Base-by-base conservation (phyloP, 2,113 vertebrate genomes). In the Sisor rabdophorus region DNA sequence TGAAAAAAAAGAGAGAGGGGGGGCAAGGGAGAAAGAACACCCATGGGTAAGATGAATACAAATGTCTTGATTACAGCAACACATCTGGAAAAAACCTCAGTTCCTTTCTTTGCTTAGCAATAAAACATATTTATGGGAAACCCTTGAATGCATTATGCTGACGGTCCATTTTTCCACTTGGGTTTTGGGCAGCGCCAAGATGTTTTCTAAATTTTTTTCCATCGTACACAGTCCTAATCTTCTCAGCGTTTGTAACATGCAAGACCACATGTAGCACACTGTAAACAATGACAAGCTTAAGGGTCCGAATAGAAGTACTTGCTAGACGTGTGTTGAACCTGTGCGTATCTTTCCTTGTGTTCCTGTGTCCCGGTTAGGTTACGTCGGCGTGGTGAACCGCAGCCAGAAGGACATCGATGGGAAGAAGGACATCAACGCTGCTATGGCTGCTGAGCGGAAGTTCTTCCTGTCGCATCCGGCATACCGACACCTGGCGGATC, bases 321-420 rank as follows among this genome's bases (percentile, higher is more conserved):
- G 81, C 87, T 85, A 73, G 72, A 83, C 77, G 56, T 86, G 83
- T 44, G 54, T 28, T 36, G n/a, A 20, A 55, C 19, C 20, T 32
- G 40, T 48, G 44, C 52, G 26, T 63, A 13, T 74, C 26, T 30
- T 17, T 4, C 58, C 32, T 26, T 10, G 40, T 44, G 40, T 44
- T 44, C 22, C 2, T n/a, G 11, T 16, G 4, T 40, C 47, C n/a
- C 22, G 24, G 3, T 16, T 86, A 99, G 97, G 97, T 80, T 99
- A 99, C 88, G 92, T 99, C 0, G 97, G 97, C 1, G 97, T 99
- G 79, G 97, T 99, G 79, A 99, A 99, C 89, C 90, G 97, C 81
- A 99, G 97, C 88, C 97, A 99, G 90, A 99, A 99, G 82, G 97
- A 99, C 89, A 99, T 99, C 0, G 97, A 99, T 75, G 97, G 97